Percentiles rank a stretch among this genome's conserved stretches.
Evolutionary conservation across 2,113 vertebrate species (phyloP).

Genomic region (Pogona vitticeps): DNA sequence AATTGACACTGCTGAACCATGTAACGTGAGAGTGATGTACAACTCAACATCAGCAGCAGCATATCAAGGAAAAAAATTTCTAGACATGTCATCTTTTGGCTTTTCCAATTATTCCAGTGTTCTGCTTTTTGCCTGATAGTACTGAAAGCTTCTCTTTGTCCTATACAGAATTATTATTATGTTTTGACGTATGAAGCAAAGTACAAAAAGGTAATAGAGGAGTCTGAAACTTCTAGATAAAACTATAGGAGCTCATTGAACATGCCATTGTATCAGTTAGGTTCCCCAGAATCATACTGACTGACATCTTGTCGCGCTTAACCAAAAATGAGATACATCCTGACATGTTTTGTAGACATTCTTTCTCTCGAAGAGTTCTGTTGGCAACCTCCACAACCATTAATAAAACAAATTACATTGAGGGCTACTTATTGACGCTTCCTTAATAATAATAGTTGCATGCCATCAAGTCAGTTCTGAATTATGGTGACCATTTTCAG

Average conservation of each 20-base stretch:
- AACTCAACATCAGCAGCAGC: background rate
- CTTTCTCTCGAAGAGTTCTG: background rate
- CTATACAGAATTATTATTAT: background rate
- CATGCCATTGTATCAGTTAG: background rate
- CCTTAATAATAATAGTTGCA: background rate
- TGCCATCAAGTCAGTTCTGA: too few species aligned
- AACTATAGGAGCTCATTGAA: background rate
- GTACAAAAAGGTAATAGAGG: background rate
- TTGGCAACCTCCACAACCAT: too few species aligned
- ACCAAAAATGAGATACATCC: background rate
- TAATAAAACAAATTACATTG: background rate
- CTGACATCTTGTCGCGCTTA: background rate
- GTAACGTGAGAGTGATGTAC: background rate
- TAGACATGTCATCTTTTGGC: background rate
- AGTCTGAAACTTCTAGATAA: background rate
- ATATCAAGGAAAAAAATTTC: constrained; percentile 8
- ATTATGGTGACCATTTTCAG: too few species aligned
- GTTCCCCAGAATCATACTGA: background rate
- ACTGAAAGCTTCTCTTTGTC: background rate
- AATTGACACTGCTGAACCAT: background rate
- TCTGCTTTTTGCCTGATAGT: constrained; percentile 8
- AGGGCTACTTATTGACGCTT: background rate
- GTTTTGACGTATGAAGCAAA: background rate
- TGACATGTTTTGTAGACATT: background rate
- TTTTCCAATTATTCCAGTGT: background rate